phyloP scores from a whole-genome alignment of 2,113 vertebrate genomes.

The Pheucticus melanocephalus region DNA sequence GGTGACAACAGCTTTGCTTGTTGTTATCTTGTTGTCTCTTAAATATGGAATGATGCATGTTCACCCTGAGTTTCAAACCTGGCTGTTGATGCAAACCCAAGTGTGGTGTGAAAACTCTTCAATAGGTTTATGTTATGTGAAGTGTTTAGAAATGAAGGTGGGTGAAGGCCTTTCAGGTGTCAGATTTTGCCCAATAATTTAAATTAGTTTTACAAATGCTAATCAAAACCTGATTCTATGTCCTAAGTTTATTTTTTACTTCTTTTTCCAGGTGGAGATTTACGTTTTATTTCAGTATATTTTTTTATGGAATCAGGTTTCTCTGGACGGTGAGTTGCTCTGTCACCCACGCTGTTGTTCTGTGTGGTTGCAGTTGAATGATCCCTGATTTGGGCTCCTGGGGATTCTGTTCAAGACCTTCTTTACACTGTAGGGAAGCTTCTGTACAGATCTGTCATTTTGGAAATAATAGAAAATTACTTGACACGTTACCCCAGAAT shows the following conservation, averaged over 20 bases:
- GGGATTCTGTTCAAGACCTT: not conserved
- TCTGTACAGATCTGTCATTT: not conserved
- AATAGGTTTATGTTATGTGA: not conserved
- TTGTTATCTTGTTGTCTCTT: not conserved
- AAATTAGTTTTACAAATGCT: not conserved
- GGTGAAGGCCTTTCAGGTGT: not conserved
- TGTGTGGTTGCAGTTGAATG: not conserved
- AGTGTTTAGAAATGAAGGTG: not conserved
- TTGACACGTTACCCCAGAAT: not conserved
- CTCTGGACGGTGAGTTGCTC: conserved; percentile 90
- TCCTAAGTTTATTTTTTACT: not conserved
- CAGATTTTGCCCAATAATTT: not conserved
- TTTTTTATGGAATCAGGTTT: conserved; percentile 90
- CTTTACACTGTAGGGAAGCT: not conserved
- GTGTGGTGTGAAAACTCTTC: not conserved
- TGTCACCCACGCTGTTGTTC: not conserved
- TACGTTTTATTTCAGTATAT: conserved; percentile 92
- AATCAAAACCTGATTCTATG: not conserved
- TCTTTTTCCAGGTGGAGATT: conserved; percentile 89
- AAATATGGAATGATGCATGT: not conserved
- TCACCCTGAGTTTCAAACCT: not conserved
- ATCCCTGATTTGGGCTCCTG: not conserved
- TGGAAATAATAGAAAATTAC: not conserved
- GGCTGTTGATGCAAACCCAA: not conserved
- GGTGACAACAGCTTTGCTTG: not conserved